phyloP scores from a whole-genome alignment of 2,888 invertebrate species.

The Serrognathus titanus region DNA sequence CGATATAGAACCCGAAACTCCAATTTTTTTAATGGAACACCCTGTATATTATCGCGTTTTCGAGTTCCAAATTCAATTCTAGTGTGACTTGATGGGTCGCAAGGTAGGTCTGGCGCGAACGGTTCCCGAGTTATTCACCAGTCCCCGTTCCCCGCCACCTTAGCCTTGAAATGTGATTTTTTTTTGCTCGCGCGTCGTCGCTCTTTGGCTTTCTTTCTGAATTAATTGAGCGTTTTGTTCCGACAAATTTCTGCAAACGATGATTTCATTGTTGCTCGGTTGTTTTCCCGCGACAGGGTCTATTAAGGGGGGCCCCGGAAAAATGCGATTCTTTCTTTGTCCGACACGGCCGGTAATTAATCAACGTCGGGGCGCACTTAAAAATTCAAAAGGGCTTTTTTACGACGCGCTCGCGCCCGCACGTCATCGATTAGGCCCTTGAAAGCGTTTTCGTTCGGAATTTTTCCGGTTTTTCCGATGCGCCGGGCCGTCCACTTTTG shows the following conservation, averaged over 20 bases:
- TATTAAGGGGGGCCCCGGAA: neutral
- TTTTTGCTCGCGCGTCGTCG: too few relatives aligned
- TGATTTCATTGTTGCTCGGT: neutral
- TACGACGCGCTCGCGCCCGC: conserved; percentile 25
- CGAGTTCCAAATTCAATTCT: too few relatives aligned
- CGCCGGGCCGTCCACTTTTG: conserved; percentile 18
- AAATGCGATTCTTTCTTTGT: conserved; percentile 6
- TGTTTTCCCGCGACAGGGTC: neutral
- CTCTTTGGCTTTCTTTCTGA: too few relatives aligned
- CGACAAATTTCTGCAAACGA: neutral
- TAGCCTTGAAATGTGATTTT: too few relatives aligned
- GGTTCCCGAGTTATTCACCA: too few relatives aligned
- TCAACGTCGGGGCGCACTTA: conserved; percentile 44
- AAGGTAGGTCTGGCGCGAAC: too few relatives aligned
- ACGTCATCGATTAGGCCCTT: conserved; percentile 24
- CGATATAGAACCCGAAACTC: too few relatives aligned
- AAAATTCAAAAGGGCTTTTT: conserved; percentile 36
- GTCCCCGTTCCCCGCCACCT: too few relatives aligned
- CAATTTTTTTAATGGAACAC: too few relatives aligned
- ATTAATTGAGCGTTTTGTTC: too few relatives aligned
- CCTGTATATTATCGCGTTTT: too few relatives aligned
- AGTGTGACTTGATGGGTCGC: too few relatives aligned
- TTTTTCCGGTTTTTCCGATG: conserved; percentile 28
- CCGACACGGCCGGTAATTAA: conserved; percentile 33
- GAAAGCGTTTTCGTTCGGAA: conserved; percentile 34